Percentiles rank a stretch among this genome's conserved stretches.
These are phyloP conservation scores for Etheostoma nigrum DNA, from an alignment of 2,797 vertebrate genomes.

Conservation along the genomic window DNA sequence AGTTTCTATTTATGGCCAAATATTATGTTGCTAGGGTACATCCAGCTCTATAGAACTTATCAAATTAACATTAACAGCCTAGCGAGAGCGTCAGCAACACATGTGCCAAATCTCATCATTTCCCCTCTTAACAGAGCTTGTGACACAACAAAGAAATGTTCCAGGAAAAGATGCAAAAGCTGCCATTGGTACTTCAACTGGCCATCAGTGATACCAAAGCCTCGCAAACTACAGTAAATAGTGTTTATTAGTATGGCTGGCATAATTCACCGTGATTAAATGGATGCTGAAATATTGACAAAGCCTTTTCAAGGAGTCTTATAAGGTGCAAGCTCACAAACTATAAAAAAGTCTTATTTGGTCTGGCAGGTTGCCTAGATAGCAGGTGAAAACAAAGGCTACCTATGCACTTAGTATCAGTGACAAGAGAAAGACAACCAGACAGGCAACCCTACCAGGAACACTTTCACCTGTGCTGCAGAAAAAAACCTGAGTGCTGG, in stretches of 20 bases:
- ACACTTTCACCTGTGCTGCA: slow-evolving; percentile 82
- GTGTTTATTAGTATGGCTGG: slow-evolving; percentile 67
- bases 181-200: slow-evolving; percentile 15
- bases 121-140: neutral
- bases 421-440: slow-evolving; percentile 56
- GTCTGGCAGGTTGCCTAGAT: slow-evolving; percentile 78
- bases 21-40: slow-evolving; percentile 84
- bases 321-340: slow-evolving; percentile 68
- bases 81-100: slow-evolving; percentile 15
- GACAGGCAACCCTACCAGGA: slow-evolving; percentile 68
- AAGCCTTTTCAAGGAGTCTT: slow-evolving; percentile 51
- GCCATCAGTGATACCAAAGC: slow-evolving; percentile 36
- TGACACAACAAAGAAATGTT: slow-evolving; percentile 41
- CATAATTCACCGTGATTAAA: slow-evolving; percentile 65
- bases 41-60: slow-evolving; percentile 73
- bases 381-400: slow-evolving; percentile 72
- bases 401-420: slow-evolving; percentile 44
- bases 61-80: slow-evolving; percentile 67
- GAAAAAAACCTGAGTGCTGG: slow-evolving; percentile 37
- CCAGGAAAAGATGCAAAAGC: slow-evolving; percentile 26
- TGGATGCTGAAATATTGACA: slow-evolving; percentile 77
- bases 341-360: slow-evolving; percentile 76
- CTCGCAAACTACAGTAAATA: slow-evolving; percentile 59
- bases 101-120: slow-evolving; percentile 44
- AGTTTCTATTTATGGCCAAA: slow-evolving; percentile 82